Base-by-base conservation (phyloP, 2,113 vertebrate species). In the Forbesichthys agassizii region DNA sequence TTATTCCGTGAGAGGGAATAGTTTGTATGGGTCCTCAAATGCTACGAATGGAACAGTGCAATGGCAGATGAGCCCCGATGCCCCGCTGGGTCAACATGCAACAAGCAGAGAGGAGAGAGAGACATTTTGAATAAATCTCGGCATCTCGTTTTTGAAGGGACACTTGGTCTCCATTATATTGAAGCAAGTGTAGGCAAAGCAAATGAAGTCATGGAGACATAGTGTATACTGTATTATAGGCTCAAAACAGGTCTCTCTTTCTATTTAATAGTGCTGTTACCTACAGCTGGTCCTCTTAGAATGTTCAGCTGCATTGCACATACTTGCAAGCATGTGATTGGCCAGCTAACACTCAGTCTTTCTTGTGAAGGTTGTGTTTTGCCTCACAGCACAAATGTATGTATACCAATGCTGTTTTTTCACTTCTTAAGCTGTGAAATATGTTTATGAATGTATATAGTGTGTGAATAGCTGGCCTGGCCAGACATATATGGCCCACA, bases 1-100 rank as follows among this genome's bases (percentile, higher is more conserved):
- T 52, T 52, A 52, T 52, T 52, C 36, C 36, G 51, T 11, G 33
- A 9, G 27, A 58, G 42, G 11, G 3, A 9, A 47, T 6, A 0
- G 10, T 0, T 0, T 64, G 36, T 42, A 5, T 42, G 7, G 4
- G 36, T 42, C 36, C 36, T 42, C 36, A 42, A 8, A 42, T 42
- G 36, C 7, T 42, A 42, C 3, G 36, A 42, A 42, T 42, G 36
- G 36, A 42, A 42, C 36, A 42, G 7, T 42, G 20, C 56, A 58
- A 1, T 33, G 20, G 73, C 58, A 27, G 59, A 42, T 69, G 20
- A 71, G 47, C 56, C 65, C 47, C 54, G 42, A 73, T 49, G 27
- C 51, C 18, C 5, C 13, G 49, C 49, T 52, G 3, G 11, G 33
- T 12, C 42, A 56, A 61, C 67, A 33, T 16, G 16, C 16, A 27